These are phyloP conservation scores for Lineus longissimus DNA, from an alignment of 1,140 invertebrate genomes.

Conservation along the genomic window DNA sequence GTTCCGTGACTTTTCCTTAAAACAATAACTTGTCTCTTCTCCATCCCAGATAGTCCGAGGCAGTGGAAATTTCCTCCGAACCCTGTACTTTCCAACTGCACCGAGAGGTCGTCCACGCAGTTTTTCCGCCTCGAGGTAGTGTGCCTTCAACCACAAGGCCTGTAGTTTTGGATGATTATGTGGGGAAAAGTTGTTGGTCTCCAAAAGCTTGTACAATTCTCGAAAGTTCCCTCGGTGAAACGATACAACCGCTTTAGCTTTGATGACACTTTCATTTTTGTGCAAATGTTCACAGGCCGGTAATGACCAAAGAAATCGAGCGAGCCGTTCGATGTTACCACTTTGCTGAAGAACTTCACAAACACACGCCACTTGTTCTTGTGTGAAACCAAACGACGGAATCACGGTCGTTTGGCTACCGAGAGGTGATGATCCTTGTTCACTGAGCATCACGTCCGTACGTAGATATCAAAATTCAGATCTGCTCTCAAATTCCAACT, in stretches of 20 bases:
- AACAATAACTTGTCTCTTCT: slow-evolving; percentile 97
- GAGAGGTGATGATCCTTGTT: background rate
- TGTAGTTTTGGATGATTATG: slow-evolving; percentile 96
- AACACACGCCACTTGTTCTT: slow-evolving; percentile 97
- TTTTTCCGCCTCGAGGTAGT: slow-evolving; percentile 90
- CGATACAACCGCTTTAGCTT: slow-evolving; percentile 96
- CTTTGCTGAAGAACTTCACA: slow-evolving; percentile 97
- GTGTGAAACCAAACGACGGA: slow-evolving; percentile 92
- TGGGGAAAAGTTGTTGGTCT: slow-evolving; percentile 91
- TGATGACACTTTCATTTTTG: slow-evolving; percentile 89
- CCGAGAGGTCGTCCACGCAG: slow-evolving; percentile 87
- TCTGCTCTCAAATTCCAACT: too few species aligned
- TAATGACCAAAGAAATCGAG: slow-evolving; percentile 96
- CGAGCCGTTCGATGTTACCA: slow-evolving; percentile 91
- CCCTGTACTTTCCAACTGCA: slow-evolving; percentile 90
- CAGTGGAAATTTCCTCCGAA: slow-evolving; percentile 92
- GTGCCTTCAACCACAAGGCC: slow-evolving; percentile 66
- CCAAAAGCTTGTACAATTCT: slow-evolving; percentile 92
- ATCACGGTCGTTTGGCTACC: slow-evolving; percentile 60
- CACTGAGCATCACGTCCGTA: background rate
- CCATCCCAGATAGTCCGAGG: slow-evolving; percentile 99
- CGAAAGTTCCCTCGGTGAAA: slow-evolving; percentile 75
- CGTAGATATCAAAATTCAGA: background rate
- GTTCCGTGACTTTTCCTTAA: slow-evolving; percentile 95
- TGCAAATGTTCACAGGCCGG: slow-evolving; percentile 94